These are phyloP conservation scores for Melieria omissa DNA, from an alignment of 2,888 invertebrate species.

Conservation along the genomic window DNA sequence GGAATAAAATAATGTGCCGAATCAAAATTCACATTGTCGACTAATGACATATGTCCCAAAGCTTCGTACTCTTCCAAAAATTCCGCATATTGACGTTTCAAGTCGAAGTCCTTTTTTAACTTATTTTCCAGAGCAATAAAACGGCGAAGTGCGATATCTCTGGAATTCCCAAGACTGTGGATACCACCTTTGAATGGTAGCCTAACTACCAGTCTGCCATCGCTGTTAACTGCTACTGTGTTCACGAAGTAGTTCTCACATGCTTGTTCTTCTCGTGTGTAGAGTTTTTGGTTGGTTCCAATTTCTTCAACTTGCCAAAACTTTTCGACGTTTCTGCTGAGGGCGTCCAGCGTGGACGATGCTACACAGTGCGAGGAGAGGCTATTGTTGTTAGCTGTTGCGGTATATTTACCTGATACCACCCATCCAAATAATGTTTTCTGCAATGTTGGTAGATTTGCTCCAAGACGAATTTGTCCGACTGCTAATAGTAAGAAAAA, in stretches of 20 bases:
- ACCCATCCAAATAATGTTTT: constrained; percentile 41
- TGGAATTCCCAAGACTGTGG: constrained; percentile 36
- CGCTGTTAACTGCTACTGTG: constrained; percentile 16
- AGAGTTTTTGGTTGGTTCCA: constrained; percentile 12
- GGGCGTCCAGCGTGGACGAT: constrained; percentile 6
- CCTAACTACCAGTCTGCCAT: constrained; percentile 37
- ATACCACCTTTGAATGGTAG: constrained; percentile 31
- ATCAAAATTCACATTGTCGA: neutral
- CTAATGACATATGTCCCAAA: constrained; percentile 33
- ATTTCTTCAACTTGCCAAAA: constrained; percentile 27
- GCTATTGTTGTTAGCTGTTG: constrained; percentile 1
- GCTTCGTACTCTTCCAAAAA: constrained; percentile 35
- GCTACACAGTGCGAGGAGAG: constrained; percentile 3
- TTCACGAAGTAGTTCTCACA: constrained; percentile 41
- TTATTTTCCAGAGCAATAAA: constrained; percentile 39
- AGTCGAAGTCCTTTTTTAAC: constrained; percentile 26
- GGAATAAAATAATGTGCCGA: constrained; percentile 38
- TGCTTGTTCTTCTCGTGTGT: constrained; percentile 28
- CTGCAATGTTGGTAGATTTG: constrained; percentile 34
- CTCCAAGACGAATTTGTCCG: no score
- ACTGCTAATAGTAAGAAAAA: no score
- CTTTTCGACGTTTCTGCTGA: constrained; percentile 23
- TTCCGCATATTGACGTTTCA: constrained; percentile 30
- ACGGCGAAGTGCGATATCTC: constrained; percentile 33
- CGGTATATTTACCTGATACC: constrained; percentile 27